Evolutionary conservation across 1,140 invertebrate genomes (phyloP), one percentile per base, ranked within the genome.

Genomic region (Glossosoma conforme): DNA sequence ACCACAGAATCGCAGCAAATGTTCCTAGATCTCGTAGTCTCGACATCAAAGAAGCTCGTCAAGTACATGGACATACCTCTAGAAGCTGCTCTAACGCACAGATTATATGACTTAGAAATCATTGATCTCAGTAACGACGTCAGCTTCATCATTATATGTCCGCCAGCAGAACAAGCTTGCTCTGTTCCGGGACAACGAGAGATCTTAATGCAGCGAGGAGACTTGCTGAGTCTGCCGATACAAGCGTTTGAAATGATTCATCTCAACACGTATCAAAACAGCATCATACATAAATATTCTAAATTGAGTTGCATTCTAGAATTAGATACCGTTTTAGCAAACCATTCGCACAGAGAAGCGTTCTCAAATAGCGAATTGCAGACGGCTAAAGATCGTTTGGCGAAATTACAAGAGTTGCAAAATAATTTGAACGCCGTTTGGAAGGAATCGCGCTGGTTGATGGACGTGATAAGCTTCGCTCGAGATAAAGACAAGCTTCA

Each of bases 381-480:
- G 46, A 78, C 82, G 2, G 89, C 94, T 6, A 93, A 91, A 65
- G 86, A 93, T 54, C 81, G 91, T 25, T 67, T 97, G 9, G 74
- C 82, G 1, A 85, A 86, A 60, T 68, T 97, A 13, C 85, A 92
- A 63, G 84, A 91, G 43, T 76, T 94, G 3, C 90, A 93, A 63
- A 73, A 79, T 1, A 86, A 86, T 61, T 72, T 93, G 9, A 93
- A 93, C 58, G 65, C 77, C 0, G 83, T 91, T 1, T 98, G 95
- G 95, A 93, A 94, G 64, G 84, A 85, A 17, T 85, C 90, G 2
- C 80, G 96, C 10, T 98, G 95, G 95, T 78, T 97, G 1, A 91
- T 95, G 79, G 93, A 97, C 61, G 84, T 95, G 2, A 89, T 97
- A 28, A 86, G 89, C 1, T 93, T 92, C 64, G 92, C 93, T 1